Evolutionary conservation across 30 jellyfish, hydroid and myxozoan species (phyloP), one percentile per base, ranked within the genome.

Genomic region (Aurelia coerulea): DNA sequence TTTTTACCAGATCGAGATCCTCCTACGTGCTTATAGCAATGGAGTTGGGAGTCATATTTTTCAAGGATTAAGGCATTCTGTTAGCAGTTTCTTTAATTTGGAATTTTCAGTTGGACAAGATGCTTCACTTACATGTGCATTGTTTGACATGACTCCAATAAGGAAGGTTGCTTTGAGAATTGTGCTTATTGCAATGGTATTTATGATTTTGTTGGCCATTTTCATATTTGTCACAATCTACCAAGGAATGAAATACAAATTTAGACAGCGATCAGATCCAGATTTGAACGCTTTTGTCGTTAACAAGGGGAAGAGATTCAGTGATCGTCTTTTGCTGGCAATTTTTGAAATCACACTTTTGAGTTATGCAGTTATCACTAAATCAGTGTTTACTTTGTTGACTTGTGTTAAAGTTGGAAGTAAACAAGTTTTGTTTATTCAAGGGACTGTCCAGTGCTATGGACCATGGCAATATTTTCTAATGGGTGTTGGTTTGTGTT

Each of bases 371-470:
- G 62, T 35, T 18, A 42, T 34, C 37, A 54, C 87, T 13, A 62
- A 8, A 76, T 14, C 83, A 13, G 74, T 42, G 13, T 63, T 73
- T 60, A 50, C 58, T 17, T 29, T 74, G 81, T 10, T 85, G 33
- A 39, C 74, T 19, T 85, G 94, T 65, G 74, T 73, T 16, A 59
- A 10, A 3, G 32, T 70, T 68, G 60, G 63, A 10, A 53, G 19
- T 32, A 46, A 54, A 17, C 60, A 59, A 29, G 41, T 52, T 1
- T 65, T 85, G 62, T 85, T 51, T 70, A 41, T 85, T 0, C 94
- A 85, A 74, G 94, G 88, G 37, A 56, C 39, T 72, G 67, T 85
- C 9, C 46, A 39, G 8, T 72, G 94, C 50, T 85, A 56, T 68
- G 14, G n/a, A 62, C 17, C 59, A 35, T 85, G 94, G 94, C 94